phyloP scores from a whole-genome alignment of 2,797 vertebrate species.

The Salarias fasciatus region DNA sequence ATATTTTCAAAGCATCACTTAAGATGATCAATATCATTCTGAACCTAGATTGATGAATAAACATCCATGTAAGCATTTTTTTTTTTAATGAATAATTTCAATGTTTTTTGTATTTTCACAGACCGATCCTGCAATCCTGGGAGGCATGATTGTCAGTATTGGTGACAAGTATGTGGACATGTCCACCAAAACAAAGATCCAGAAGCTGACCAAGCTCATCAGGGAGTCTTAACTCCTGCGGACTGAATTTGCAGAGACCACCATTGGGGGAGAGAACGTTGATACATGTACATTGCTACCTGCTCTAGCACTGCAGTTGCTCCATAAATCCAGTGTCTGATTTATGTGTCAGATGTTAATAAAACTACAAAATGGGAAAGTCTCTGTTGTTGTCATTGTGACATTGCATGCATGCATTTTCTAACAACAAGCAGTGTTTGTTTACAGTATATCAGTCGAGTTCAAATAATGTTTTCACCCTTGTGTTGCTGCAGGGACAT shows the following conservation, averaged over 20 bases:
- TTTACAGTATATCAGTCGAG: no score
- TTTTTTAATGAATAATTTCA: conserved; percentile 6
- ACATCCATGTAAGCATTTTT: background rate
- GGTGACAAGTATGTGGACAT: conserved; percentile 89
- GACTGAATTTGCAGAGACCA: conserved; percentile 56
- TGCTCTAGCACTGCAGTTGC: conserved; percentile 60
- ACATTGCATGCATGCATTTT: no score
- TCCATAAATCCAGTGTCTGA: conserved; percentile 66
- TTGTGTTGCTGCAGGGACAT: no score
- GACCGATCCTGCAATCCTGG: conserved; percentile 90
- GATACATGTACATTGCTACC: conserved; percentile 67
- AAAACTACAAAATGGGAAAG: conserved; percentile 54
- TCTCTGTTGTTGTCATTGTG: conserved; percentile 18
- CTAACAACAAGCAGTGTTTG: no score
- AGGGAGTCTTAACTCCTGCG: conserved; percentile 84
- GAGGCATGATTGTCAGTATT: conserved; percentile 97
- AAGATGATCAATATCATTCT: background rate
- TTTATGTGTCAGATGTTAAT: conserved; percentile 76
- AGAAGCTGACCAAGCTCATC: conserved; percentile 92
- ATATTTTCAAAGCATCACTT: background rate
- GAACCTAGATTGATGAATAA: background rate
- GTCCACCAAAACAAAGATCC: conserved; percentile 93
- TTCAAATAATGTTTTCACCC: no score
- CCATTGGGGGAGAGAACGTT: conserved; percentile 23
- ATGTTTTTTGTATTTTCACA: conserved; percentile 48